These are phyloP conservation scores for Atta texana DNA, from an alignment of 1,140 invertebrate genomes.

Conservation along the genomic window DNA sequence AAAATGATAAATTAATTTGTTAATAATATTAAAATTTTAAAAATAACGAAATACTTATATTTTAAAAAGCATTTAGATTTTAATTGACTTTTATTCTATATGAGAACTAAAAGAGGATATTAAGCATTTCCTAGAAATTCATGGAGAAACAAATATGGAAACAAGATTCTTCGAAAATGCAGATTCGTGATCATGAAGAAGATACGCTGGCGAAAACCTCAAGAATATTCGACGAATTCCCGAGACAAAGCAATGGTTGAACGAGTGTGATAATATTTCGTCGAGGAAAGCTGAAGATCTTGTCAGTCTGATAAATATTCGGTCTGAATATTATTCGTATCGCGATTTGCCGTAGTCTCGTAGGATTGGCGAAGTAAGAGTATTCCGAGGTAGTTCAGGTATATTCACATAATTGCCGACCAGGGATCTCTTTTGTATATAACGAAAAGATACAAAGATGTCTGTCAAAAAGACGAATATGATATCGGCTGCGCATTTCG, in stretches of 20 bases:
- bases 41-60: background rate
- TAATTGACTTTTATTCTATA: background rate
- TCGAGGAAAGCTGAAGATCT: background rate
- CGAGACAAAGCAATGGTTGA: constrained; percentile 1
- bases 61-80: background rate
- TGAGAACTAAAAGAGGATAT: background rate
- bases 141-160: constrained; percentile 13
- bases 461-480: constrained; percentile 24
- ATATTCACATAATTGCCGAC: constrained; percentile 41
- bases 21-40: too few species aligned
- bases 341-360: constrained; percentile 32
- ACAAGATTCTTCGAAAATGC: constrained; percentile 14
- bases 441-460: background rate
- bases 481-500: background rate
- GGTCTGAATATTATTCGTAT: constrained; percentile 40
- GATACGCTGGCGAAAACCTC: background rate
- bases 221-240: constrained; percentile 27
- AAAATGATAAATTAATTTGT: background rate
- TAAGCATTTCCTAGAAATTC: constrained; percentile 26
- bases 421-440: background rate
- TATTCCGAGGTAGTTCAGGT: background rate
- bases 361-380: constrained; percentile 1
- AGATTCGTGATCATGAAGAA: constrained; percentile 14
- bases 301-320: constrained; percentile 46
- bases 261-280: constrained; percentile 47